A percentile compares a stretch with the other conserved stretches of the same genome.
phyloP scores from a whole-genome alignment of 1,140 invertebrate species.

The Paraescarpia echinospica region DNA sequence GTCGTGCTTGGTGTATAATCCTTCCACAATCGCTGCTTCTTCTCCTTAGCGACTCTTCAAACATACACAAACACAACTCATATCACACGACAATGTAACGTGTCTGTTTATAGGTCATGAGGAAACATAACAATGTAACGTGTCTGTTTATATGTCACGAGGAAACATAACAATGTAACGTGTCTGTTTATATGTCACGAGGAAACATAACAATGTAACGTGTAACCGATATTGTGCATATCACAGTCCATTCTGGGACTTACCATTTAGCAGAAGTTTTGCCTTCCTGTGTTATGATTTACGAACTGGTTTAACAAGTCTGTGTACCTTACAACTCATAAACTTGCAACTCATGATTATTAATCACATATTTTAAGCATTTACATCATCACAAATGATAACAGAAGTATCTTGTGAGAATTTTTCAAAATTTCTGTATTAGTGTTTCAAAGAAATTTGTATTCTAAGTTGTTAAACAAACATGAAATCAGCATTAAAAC shows the following conservation, averaged over 20 bases:
- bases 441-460: too few relatives aligned
- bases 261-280: background rate
- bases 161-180: too few relatives aligned
- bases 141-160: too few relatives aligned
- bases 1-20: slow-evolving; percentile 65
- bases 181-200: too few relatives aligned
- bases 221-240: too few relatives aligned
- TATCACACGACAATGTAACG: background rate
- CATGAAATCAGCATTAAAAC: too few relatives aligned
- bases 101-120: too few relatives aligned
- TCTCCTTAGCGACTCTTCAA: slow-evolving; percentile 77
- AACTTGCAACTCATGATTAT: background rate
- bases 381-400: background rate
- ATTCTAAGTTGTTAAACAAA: too few relatives aligned
- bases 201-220: too few relatives aligned
- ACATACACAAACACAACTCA: slow-evolving; percentile 25
- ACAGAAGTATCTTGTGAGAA: too few relatives aligned
- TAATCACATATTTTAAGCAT: background rate
- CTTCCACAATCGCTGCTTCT: slow-evolving; percentile 84
- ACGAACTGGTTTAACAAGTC: background rate
- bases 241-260: background rate
- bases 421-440: too few relatives aligned
- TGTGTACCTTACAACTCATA: background rate
- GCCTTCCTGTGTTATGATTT: background rate
- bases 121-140: too few relatives aligned